Evolutionary conservation across 2,888 invertebrate genomes (phyloP), one percentile per base, ranked within the genome.

Genomic region (Aphrophora alni): DNA sequence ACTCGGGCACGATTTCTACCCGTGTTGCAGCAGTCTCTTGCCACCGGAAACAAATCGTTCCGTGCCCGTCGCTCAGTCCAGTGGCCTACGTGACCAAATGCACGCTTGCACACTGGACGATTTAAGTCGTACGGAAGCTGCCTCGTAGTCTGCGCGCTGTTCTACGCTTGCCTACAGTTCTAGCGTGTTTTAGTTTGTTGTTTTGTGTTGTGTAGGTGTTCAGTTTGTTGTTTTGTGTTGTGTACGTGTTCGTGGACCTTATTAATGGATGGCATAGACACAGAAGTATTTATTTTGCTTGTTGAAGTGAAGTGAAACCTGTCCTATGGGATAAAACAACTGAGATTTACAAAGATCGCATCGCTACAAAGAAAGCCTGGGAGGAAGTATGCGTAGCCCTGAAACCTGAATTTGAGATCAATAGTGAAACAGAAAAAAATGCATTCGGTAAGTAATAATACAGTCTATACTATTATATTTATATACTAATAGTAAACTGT

Each of bases 281-380:
- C 72, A 10, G 78, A 81, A 70, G 69, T 81, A 69, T 75, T 76
- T 75, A 81, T 82, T 77, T 74, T 77, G 26, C 80, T 81, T 38
- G 78, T 83, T 10, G 79, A 83, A 83, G 73, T 10, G 79, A 83
- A 83, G 73, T 28, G 59, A 83, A 79, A 81, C 82, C 82, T 70
- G 81, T 83, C 74, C 79, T 83, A 75, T 83, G 82, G 83, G 82
- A 84, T 27, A 82, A 82, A 82, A 72, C 71, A n/a, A 59, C 79
- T 80, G 78, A 83, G 7, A 70, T 26, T 24, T 84, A 76, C 73
- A 82, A 84, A 80, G 83, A 83, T 82, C 71, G 83, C 38, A 75
- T 82, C 80, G 81, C 83, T 68, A 82, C 80, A 51, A 83, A 75
- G 79, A 82, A 82, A 83, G 82, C 82, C 25, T 82, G 82, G 82